A percentile compares a stretch with the other conserved stretches of the same genome.
These are phyloP conservation scores for Trilocha varians DNA, from an alignment of 2,888 invertebrate genomes.

Conservation along the genomic window DNA sequence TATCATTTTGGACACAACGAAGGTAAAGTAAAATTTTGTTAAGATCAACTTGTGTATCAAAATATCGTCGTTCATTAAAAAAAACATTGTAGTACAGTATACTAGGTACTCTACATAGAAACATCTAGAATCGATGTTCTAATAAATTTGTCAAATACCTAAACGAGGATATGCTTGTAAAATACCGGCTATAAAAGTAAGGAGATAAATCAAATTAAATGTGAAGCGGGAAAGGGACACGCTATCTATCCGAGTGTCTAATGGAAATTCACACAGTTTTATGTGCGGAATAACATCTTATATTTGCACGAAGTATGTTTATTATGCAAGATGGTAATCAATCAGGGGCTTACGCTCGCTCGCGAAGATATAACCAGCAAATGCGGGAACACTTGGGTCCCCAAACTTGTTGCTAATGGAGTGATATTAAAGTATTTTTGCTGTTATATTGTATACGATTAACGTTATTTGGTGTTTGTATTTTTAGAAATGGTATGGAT, in stretches of 20 bases:
- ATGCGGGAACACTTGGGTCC: not conserved
- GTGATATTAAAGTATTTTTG: not conserved
- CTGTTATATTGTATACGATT: not conserved
- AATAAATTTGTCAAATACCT: no score
- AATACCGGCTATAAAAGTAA: not conserved
- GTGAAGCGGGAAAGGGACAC: conserved; percentile 7
- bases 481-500: no score
- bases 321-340: not conserved
- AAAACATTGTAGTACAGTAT: no score
- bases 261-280: not conserved
- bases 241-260: not conserved
- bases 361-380: not conserved
- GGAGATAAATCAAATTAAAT: conserved; percentile 15
- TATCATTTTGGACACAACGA: no score
- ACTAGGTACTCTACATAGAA: no score
- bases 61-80: no score
- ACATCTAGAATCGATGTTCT: no score
- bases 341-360: not conserved
- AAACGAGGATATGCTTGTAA: no score
- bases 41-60: no score
- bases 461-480: not conserved
- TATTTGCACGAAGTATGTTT: not conserved
- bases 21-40: no score
- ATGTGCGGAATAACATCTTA: not conserved
- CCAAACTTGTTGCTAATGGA: not conserved